Evolutionary conservation across 1,140 invertebrate species (phyloP).

Genomic region (Cyclargus thomasi): DNA sequence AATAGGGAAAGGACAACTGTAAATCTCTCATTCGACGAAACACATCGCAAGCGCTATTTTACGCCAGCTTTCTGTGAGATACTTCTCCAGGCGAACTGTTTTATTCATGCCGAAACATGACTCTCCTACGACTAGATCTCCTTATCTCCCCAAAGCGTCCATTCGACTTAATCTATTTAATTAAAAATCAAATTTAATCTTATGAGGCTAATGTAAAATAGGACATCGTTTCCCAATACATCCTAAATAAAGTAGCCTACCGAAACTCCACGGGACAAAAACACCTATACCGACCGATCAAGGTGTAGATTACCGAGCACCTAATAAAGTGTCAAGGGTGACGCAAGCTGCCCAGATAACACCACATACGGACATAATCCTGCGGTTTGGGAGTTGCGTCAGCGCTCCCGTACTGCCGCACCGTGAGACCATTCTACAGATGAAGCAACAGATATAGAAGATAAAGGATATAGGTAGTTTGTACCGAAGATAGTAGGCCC

Average conservation of each 20-base stretch:
- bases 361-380: background rate
- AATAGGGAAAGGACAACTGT: too few relatives aligned
- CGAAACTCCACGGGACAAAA: background rate
- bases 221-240: background rate
- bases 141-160: too few relatives aligned
- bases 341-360: slow-evolving; percentile 2
- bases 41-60: too few relatives aligned
- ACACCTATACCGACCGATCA: background rate
- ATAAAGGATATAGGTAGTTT: too few relatives aligned
- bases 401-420: background rate
- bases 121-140: too few relatives aligned
- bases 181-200: too few relatives aligned
- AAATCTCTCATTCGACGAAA: too few relatives aligned
- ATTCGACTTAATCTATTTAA: too few relatives aligned
- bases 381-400: background rate
- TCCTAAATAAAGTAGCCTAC: background rate
- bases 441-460: background rate
- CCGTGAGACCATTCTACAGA: background rate
- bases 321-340: background rate
- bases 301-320: background rate
- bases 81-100: too few relatives aligned
- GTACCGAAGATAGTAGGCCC: too few relatives aligned
- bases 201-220: background rate
- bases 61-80: too few relatives aligned
- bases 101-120: too few relatives aligned